Base-by-base conservation (phyloP, 1,140 invertebrate species). In the Bombus vancouverensis region DNA sequence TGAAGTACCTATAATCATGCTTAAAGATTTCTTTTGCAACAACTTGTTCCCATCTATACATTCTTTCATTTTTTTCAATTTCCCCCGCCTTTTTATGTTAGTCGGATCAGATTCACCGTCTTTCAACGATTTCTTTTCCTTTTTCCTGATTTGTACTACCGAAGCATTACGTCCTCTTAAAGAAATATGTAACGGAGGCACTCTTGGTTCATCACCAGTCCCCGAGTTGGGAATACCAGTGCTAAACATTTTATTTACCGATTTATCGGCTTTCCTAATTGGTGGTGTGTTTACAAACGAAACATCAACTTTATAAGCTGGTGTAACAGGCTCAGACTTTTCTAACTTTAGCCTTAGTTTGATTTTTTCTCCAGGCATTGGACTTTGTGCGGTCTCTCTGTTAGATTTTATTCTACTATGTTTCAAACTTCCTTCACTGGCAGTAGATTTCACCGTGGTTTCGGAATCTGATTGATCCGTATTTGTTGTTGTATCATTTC, bases 181-280 rank as follows among this genome's bases (percentile, higher is more conserved):
- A 76, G 98, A 98, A 91, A 99, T 98, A 92, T 98, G 98, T 91
- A 99, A 95, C 4, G 98, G 98, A 39, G 98, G 98, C 34, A 99
- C 98, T 83, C 98, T 95, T 2, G 97, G 97, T 91, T 98, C 98
- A 83, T 97, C 97, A 3, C 96, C 96, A 85, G 83, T 83, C 18
- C 90, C 87, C 25, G 87, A 81, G 42, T 77, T 84, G 13, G 86
- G 83, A 42, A 87, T 85, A 85, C 89, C 91, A 81, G 92, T 84
- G 12, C 91, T 79, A 81, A 95, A 93, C 32, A 95, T 94, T 81
- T 95, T 94, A 32, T 92, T 93, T 22, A 94, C 91, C 34, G 95
- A 89, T 82, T 96, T 96, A 62, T 96, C 95, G n/a, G 94, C 93
- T 88, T 96, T 96, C 42, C 94, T 93, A 79, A 93, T 87, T 0